phyloP scores from a whole-genome alignment of 1,140 invertebrate genomes.

The Metopolophium dirhodum region DNA sequence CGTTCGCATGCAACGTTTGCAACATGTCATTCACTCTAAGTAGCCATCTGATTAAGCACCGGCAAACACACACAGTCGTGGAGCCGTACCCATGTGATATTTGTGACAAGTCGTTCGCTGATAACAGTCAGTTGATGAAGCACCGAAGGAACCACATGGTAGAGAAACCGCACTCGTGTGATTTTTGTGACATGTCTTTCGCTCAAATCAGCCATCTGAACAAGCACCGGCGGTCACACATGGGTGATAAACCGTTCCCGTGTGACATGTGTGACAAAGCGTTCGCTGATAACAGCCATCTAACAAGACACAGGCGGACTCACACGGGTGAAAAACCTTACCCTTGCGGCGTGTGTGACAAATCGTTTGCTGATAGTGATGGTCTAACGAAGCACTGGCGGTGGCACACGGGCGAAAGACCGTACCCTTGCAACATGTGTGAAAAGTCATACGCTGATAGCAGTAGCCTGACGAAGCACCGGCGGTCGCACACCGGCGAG shows the following conservation, averaged over 20 bases:
- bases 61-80: constrained; percentile 44
- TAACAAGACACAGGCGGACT: not conserved
- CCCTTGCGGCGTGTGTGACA: constrained; percentile 20
- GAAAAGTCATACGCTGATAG: constrained; percentile 48
- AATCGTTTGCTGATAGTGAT: not conserved
- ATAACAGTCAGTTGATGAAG: constrained; percentile 36
- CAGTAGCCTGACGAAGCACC: constrained; percentile 51
- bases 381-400: constrained; percentile 54
- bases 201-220: constrained; percentile 62
- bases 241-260: constrained; percentile 62
- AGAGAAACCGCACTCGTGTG: constrained; percentile 78
- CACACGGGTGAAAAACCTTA: constrained; percentile 4
- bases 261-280: not conserved
- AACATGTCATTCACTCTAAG: constrained; percentile 60
- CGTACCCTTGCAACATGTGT: constrained; percentile 58
- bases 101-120: not conserved
- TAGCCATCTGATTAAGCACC: constrained; percentile 42
- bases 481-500: not conserved
- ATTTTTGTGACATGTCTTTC: constrained; percentile 79
- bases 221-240: not conserved
- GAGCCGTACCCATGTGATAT: not conserved
- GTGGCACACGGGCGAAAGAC: constrained; percentile 59
- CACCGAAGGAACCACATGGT: constrained; percentile 74
- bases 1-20: not conserved
- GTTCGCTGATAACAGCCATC: constrained; percentile 1